These are phyloP conservation scores for Trididemnum clinides DNA, from an alignment of 23 tunicate genomes.

Conservation along the genomic window DNA sequence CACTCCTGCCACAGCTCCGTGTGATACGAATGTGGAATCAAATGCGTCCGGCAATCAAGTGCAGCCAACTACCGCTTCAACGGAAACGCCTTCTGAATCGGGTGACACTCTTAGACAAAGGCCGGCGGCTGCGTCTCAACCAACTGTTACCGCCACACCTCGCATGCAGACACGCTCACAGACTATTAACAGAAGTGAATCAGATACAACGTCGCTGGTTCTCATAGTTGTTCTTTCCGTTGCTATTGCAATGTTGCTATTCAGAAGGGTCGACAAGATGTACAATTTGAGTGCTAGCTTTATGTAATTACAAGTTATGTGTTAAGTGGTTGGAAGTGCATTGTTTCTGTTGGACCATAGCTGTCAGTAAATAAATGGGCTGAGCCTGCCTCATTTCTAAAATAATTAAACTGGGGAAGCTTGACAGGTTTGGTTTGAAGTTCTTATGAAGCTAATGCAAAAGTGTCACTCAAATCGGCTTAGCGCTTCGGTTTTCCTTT, in stretches of 20 bases:
- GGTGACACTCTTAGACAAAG: neutral
- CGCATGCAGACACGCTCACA: neutral
- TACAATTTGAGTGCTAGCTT: constrained; percentile 28
- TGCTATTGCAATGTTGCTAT: constrained; percentile 67
- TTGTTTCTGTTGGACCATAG: too few species aligned
- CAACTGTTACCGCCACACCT: neutral
- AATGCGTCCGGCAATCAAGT: neutral
- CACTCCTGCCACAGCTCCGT: neutral
- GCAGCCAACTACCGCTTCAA: neutral
- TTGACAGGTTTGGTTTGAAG: too few species aligned
- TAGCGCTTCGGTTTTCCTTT: too few species aligned
- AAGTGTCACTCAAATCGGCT: too few species aligned
- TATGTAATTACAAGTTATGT: too few species aligned
- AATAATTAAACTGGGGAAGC: too few species aligned
- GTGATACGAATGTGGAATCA: neutral
- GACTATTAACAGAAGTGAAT: neutral
- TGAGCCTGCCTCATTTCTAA: too few species aligned
- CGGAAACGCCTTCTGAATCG: too few species aligned
- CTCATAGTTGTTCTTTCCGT: constrained; percentile 61
- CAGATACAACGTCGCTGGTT: constrained; percentile 63
- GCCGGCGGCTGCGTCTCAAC: neutral
- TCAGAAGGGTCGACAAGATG: constrained; percentile 57
- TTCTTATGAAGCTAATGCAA: too few species aligned
- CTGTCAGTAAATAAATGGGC: too few species aligned
- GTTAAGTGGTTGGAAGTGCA: too few species aligned